Base-by-base conservation (phyloP, 2,888 invertebrate genomes). In the Cheilosia scutellata region DNA sequence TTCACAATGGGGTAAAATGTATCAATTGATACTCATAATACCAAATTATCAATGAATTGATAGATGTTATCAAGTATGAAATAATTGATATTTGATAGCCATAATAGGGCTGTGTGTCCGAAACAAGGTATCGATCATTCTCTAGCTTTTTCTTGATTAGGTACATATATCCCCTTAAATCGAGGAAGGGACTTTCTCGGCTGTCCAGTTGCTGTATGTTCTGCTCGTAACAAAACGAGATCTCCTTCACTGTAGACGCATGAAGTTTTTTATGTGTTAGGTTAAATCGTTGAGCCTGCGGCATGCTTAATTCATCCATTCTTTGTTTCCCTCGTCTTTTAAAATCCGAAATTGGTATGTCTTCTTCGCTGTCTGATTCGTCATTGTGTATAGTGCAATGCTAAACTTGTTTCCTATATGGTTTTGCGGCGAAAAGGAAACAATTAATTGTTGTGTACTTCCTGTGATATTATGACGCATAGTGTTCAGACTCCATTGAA, bases 401-500 rank as follows among this genome's bases (percentile, higher is more conserved):
- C 47, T 47, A 1, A 47, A 20, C 5, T 47, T 7, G 47, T 47
- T 47, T 5, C 47, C 16, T 16, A 47, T 2, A 47, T 47, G 47
- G 20, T 80, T 75, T 31, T 70, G 42, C 16, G 75, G 84, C 44
- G 68, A 31, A 62, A 83, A 77, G 31, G 49, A 44, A 49, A 74
- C 72, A 13, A 87, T 44, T 20, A 86, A 40, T 40, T 76, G 9
- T 44, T 83, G 80, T n/a, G 87, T 47, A 4, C 16, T 4, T 47
- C 47, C 47, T 20, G 88, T 84, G 1, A 83, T 53, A 13, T 37
- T 33, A 11, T 82, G 77, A n/a, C 72, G 47, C 13, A 82, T 65
- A 2, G 53, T 82, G 31, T 87, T 82, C 2, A 87, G 42, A 9
- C 80, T 65, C 71, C 77, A 82, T 49, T 87, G 80, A 16, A 84